Percentiles rank a stretch among this genome's conserved stretches.
Conservation (phyloP, 2,888 invertebrate species). For the Cistogaster globosa region DNA sequence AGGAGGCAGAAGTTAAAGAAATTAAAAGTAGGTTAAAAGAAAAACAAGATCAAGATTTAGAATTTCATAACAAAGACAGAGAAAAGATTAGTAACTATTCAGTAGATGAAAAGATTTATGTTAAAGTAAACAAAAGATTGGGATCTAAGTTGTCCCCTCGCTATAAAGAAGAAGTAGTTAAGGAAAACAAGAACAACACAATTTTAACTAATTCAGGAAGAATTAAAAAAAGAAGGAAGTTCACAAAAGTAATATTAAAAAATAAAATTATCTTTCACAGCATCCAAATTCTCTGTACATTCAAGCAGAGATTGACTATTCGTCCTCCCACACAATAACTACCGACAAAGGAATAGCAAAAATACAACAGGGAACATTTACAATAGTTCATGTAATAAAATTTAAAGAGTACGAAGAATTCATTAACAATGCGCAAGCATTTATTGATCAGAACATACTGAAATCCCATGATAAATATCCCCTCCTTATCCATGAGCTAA, state of each 20-base stretch:
- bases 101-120: neutral
- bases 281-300: neutral
- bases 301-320: conserved; percentile 26
- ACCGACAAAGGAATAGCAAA: neutral
- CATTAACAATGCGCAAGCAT: neutral
- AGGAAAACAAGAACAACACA: neutral
- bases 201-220: neutral
- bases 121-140: conserved; percentile 11
- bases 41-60: too few relatives aligned
- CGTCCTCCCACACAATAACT: conserved; percentile 8
- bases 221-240: too few relatives aligned
- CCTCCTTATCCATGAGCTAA: too few relatives aligned
- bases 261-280: neutral
- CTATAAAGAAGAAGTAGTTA: conserved; percentile 11
- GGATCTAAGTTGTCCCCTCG: conserved; percentile 7
- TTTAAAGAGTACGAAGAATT: neutral
- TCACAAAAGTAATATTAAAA: conserved; percentile 1
- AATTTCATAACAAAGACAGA: too few relatives aligned
- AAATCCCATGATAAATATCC: too few relatives aligned
- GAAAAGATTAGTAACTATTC: too few relatives aligned
- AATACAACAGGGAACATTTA: neutral
- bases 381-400: neutral
- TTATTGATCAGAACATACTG: too few relatives aligned
- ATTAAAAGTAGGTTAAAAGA: too few relatives aligned
- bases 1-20: too few relatives aligned